A percentile compares a stretch with the other conserved stretches of the same genome.
Evolutionary conservation across 2,888 invertebrate species (phyloP).

Genomic region (Cepaea hortensis): DNA sequence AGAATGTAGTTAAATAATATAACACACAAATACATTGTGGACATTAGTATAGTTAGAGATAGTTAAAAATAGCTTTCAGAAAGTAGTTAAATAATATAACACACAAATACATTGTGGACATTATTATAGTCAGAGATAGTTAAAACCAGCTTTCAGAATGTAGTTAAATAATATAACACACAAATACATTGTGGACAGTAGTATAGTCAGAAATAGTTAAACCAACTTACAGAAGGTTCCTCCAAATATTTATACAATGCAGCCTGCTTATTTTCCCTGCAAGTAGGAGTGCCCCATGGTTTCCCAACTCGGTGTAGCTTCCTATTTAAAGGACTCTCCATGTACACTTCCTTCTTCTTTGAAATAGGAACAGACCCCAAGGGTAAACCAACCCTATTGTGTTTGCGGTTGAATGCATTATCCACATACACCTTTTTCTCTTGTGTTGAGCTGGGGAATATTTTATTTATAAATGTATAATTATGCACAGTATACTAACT

Average conservation of each 20-base stretch:
- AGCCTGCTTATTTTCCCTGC: neutral
- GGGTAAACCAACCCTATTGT: constrained; percentile 22
- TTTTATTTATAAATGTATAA: neutral
- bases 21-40: too few species aligned
- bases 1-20: too few species aligned
- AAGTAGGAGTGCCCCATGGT: neutral
- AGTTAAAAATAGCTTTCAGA: too few species aligned
- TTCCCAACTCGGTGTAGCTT: constrained; percentile 10
- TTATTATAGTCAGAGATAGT: too few species aligned
- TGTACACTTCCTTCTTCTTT: neutral
- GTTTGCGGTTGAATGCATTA: constrained; percentile 25
- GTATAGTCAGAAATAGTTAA: neutral
- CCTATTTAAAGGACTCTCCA: neutral
- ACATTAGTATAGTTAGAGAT: too few species aligned
- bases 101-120: too few species aligned
- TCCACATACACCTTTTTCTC: constrained; percentile 9
- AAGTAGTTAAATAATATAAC: too few species aligned
- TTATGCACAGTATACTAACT: too few species aligned
- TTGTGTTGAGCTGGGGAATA: neutral
- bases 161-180: too few species aligned
- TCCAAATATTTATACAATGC: neutral
- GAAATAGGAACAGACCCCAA: constrained; percentile 14
- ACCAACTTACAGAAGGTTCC: constrained; percentile 4
- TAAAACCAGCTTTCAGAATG: neutral
- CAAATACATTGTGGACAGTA: too few species aligned